Conservation (phyloP, 2,113 vertebrate species). For the Nothocercus julius region DNA sequence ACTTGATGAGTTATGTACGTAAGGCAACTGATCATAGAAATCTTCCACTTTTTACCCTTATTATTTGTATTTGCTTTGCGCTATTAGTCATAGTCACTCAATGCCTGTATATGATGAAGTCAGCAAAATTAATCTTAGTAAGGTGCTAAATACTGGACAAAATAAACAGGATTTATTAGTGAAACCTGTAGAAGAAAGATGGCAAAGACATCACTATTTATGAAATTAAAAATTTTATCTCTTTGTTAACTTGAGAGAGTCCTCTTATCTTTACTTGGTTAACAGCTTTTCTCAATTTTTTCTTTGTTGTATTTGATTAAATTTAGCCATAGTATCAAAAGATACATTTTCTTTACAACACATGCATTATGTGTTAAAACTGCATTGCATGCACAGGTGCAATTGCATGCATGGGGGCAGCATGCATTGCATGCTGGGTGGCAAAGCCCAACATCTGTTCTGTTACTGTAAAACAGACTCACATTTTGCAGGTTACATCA, state of each 20-base stretch:
- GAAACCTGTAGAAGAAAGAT: background rate
- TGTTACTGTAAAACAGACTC: background rate
- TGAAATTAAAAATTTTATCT: background rate
- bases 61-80: constrained; percentile 15
- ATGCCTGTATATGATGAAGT: background rate
- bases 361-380: background rate
- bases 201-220: background rate
- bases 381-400: background rate
- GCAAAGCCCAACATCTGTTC: background rate
- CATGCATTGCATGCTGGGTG: background rate
- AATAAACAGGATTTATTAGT: background rate
- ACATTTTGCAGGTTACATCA: background rate
- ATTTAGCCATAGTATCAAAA: background rate
- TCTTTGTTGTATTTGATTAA: background rate
- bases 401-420: too few species aligned
- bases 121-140: background rate
- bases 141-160: background rate
- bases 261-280: background rate
- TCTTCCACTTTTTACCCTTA: constrained; percentile 1
- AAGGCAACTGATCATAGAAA: constrained; percentile 18
- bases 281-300: background rate
- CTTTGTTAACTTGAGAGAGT: background rate
- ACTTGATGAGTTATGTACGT: constrained; percentile 50
- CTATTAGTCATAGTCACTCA: constrained; percentile 32
- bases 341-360: fast-evolving